Conservation (phyloP, 2,888 invertebrate genomes). For the Allolobophora icterica region DNA sequence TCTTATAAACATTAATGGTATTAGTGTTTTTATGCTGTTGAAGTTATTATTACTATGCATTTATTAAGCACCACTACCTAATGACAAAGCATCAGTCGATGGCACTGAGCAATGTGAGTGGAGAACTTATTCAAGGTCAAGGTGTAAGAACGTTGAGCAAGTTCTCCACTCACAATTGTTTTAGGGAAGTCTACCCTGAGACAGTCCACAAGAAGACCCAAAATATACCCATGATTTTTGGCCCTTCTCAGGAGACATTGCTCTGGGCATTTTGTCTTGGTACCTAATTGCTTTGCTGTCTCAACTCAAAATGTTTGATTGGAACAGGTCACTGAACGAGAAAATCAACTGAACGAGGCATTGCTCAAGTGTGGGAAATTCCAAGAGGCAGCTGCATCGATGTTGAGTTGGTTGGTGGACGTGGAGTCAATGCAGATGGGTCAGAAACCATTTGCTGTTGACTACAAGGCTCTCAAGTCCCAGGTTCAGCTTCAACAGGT, state of each 20-base stretch:
- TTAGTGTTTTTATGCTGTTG: no score
- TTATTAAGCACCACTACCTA: no score
- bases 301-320: not conserved
- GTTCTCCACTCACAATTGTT: no score
- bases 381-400: conserved; percentile 86
- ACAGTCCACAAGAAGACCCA: no score
- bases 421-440: conserved; percentile 96
- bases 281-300: not conserved
- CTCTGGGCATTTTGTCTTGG: not conserved
- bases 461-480: conserved; percentile 96
- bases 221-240: not conserved
- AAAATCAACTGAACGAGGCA: conserved; percentile 73
- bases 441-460: conserved; percentile 94
- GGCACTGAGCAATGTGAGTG: no score
- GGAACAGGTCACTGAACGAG: not conserved
- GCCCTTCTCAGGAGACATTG: not conserved
- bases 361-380: conserved; percentile 94
- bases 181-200: no score
- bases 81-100: not conserved
- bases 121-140: no score
- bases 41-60: no score
- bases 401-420: conserved; percentile 95
- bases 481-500: conserved; percentile 96
- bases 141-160: no score
- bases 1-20: no score